Conservation (phyloP, 2,888 invertebrate species). For the Laspeyria flexula region DNA sequence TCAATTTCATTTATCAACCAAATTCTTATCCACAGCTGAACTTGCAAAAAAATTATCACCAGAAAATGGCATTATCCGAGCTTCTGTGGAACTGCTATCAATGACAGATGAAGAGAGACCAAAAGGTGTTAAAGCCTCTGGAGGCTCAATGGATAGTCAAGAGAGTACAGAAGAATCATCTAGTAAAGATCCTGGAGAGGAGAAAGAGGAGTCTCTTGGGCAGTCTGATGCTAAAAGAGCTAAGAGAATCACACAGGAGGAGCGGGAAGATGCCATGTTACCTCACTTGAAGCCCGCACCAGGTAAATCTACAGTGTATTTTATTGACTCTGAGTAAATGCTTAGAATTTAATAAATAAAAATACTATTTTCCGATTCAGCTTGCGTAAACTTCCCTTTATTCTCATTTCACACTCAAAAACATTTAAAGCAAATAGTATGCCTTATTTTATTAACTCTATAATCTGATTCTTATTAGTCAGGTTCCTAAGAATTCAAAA, state of each 20-base stretch:
- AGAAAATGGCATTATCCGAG: slow-evolving; percentile 90
- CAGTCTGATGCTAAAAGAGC: slow-evolving; percentile 73
- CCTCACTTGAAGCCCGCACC: slow-evolving; percentile 93
- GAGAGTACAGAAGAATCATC: slow-evolving; percentile 40
- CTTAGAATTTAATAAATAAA: too few species aligned
- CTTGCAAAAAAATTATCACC: slow-evolving; percentile 89
- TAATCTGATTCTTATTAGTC: too few species aligned
- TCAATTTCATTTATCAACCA: too few species aligned
- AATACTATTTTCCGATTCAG: too few species aligned
- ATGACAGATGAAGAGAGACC: slow-evolving; percentile 90
- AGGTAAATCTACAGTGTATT: slow-evolving; percentile 58
- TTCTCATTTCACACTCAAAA: too few species aligned
- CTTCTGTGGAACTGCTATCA: slow-evolving; percentile 92
- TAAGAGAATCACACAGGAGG: slow-evolving; percentile 80
- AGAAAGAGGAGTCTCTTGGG: slow-evolving; percentile 65
- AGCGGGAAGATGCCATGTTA: slow-evolving; percentile 90
- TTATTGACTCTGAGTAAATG: too few species aligned
- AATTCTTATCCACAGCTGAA: slow-evolving; percentile 66
- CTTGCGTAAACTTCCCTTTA: too few species aligned
- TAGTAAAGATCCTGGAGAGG: slow-evolving; percentile 36
- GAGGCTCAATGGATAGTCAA: slow-evolving; percentile 51
- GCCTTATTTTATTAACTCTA: too few species aligned
- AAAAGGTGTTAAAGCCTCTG: slow-evolving; percentile 77
- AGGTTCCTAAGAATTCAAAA: too few species aligned
- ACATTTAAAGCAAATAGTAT: too few species aligned